These are phyloP conservation scores for Cabera pusaria DNA, from an alignment of 2,888 invertebrate species.

Conservation along the genomic window DNA sequence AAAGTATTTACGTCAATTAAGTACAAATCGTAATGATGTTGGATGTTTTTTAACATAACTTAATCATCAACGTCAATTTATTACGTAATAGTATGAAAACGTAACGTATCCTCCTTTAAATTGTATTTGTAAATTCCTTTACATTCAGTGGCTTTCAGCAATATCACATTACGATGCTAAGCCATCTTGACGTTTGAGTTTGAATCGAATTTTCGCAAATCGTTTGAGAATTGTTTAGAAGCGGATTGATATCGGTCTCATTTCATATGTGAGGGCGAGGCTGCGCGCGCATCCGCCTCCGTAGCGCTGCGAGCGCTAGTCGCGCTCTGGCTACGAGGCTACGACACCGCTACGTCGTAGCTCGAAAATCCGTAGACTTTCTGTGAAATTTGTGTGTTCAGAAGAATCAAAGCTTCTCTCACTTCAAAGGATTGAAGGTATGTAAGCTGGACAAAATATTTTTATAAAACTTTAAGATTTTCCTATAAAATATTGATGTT, in stretches of 20 bases:
- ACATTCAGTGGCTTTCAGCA: slow-evolving; percentile 2
- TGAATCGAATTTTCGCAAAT: slow-evolving; percentile 58
- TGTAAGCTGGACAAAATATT: too few species aligned
- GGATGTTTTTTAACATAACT: too few species aligned
- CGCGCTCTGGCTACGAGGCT: slow-evolving; percentile 64
- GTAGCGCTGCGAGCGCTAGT: slow-evolving; percentile 70
- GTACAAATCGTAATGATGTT: too few species aligned
- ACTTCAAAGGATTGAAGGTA: slow-evolving; percentile 42
- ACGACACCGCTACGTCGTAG: slow-evolving; percentile 71
- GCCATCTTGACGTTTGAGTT: slow-evolving; percentile 31
- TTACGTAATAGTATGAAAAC: too few species aligned
- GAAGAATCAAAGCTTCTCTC: slow-evolving; percentile 32
- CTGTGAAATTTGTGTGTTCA: slow-evolving; percentile 53
- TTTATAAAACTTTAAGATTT: too few species aligned
- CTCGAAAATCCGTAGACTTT: slow-evolving; percentile 41
- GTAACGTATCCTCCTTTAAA: too few species aligned
- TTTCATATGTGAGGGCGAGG: slow-evolving; percentile 74
- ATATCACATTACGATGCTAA: slow-evolving; percentile 7
- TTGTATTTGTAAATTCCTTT: too few species aligned
- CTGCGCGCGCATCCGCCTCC: slow-evolving; percentile 72
- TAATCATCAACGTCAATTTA: too few species aligned
- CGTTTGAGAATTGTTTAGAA: slow-evolving; percentile 61
- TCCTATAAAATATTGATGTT: slow-evolving; percentile 23
- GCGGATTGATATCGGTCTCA: slow-evolving; percentile 77
- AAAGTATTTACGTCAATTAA: too few species aligned